Evolutionary conservation across 1,140 invertebrate genomes (phyloP).

Genomic region (Pinna nobilis): DNA sequence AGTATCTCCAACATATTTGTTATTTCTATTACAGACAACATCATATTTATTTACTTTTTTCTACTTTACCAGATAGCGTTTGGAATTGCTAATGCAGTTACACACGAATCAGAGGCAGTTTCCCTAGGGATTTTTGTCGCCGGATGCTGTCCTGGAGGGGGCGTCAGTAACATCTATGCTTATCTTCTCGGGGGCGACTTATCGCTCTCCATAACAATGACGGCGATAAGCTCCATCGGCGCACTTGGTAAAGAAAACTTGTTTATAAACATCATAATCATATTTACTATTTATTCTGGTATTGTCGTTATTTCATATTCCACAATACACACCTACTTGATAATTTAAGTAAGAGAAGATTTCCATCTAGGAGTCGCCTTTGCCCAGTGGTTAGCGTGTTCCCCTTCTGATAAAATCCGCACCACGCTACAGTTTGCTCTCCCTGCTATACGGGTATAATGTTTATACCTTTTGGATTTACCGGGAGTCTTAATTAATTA

Average conservation of each 20-base stretch:
- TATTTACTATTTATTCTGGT: not conserved
- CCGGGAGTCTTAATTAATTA: too few relatives aligned
- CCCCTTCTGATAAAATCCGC: too few relatives aligned
- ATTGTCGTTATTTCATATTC: not conserved
- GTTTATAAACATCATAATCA: not conserved
- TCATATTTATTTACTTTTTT: not conserved
- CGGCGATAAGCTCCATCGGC: constrained; percentile 61
- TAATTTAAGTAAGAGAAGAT: too few relatives aligned
- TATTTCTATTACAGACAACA: not conserved
- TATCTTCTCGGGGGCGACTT: constrained; percentile 76
- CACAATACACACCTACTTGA: too few relatives aligned
- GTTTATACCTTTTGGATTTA: too few relatives aligned
- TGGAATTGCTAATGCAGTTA: constrained; percentile 47
- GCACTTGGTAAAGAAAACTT: constrained; percentile 56
- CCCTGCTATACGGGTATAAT: too few relatives aligned
- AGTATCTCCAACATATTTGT: too few relatives aligned
- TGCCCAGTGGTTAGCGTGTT: too few relatives aligned
- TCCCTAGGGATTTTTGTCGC: constrained; percentile 75
- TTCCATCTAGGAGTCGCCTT: too few relatives aligned
- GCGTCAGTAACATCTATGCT: constrained; percentile 76
- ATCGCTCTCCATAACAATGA: constrained; percentile 75
- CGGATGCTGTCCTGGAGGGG: constrained; percentile 76
- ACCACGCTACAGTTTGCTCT: too few relatives aligned
- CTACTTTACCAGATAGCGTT: constrained; percentile 58
- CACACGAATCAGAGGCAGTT: constrained; percentile 53